These are phyloP conservation scores for Pristionchus maxplancki DNA, from an alignment of 2,888 invertebrate genomes.

Conservation along the genomic window DNA sequence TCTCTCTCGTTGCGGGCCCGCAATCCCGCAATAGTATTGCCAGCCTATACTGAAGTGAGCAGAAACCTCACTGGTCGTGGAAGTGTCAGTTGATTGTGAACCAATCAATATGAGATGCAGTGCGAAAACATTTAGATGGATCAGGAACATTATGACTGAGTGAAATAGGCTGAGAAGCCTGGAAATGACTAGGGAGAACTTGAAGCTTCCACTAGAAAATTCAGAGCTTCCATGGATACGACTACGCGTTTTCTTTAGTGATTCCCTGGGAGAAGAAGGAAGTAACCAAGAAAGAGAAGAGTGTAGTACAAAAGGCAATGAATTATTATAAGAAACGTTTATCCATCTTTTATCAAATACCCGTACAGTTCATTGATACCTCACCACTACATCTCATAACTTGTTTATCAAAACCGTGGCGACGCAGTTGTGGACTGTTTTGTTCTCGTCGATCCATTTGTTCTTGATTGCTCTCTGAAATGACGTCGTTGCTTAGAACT, in stretches of 20 bases:
- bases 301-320: neutral
- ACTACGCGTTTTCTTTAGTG: neutral
- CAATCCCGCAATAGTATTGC: too few species aligned
- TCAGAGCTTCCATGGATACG: neutral
- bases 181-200: neutral
- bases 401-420: neutral
- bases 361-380: too few species aligned
- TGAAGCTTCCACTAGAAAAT: neutral
- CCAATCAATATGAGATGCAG: neutral
- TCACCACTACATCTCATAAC: neutral
- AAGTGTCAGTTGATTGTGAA: neutral
- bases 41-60: too few species aligned
- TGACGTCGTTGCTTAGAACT: neutral
- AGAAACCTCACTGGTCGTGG: neutral
- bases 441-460: neutral
- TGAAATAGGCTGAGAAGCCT: neutral
- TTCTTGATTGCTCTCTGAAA: neutral
- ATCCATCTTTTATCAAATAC: neutral
- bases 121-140: neutral
- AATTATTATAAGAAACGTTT: neutral
- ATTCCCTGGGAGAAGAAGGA: neutral
- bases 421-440: neutral
- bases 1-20: too few species aligned
- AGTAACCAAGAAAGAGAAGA: neutral
- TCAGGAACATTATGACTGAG: neutral